Percentiles rank a stretch among this genome's conserved stretches.
These are phyloP conservation scores for Lagorchestes hirsutus DNA, from an alignment of 2,797 vertebrate genomes.

Conservation along the genomic window DNA sequence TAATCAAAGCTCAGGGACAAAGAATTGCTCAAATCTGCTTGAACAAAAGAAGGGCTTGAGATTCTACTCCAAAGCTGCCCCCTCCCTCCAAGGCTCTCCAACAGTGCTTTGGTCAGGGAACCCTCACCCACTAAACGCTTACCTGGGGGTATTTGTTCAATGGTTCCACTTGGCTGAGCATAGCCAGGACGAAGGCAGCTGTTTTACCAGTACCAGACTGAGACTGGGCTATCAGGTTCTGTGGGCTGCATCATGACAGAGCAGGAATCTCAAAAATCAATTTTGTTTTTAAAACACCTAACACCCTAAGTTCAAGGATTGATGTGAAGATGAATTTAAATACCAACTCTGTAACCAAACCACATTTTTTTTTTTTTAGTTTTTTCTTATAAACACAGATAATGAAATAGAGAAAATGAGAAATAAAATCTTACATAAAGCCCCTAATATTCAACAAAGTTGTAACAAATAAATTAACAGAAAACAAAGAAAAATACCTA, in stretches of 20 bases:
- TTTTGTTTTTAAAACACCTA: constrained; percentile 6
- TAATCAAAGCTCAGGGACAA: not conserved
- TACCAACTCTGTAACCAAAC: not conserved
- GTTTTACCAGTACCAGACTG: constrained; percentile 99
- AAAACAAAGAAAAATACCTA: not conserved
- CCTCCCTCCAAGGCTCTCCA: not conserved
- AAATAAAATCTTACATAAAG: not conserved
- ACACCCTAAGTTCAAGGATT: not conserved
- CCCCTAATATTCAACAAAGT: not conserved
- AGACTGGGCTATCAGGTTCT: constrained; percentile 97
- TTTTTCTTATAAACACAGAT: not conserved
- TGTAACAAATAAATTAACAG: not conserved
- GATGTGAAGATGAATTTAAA: not conserved
- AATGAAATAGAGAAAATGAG: not conserved
- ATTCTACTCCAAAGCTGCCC: not conserved
- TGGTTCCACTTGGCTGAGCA: constrained; percentile 94
- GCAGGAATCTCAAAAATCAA: constrained; percentile 29
- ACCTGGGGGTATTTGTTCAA: constrained; percentile 94
- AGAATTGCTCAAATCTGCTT: constrained; percentile 3
- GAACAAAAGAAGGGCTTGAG: not conserved
- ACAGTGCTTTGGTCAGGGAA: not conserved
- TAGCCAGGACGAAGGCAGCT: constrained; percentile 96
- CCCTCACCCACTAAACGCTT: not conserved
- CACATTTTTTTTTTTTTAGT: not conserved
- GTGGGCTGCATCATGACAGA: constrained; percentile 87